These are phyloP conservation scores for Mermis nigrescens DNA, from an alignment of 2,888 invertebrate species.

Conservation along the genomic window DNA sequence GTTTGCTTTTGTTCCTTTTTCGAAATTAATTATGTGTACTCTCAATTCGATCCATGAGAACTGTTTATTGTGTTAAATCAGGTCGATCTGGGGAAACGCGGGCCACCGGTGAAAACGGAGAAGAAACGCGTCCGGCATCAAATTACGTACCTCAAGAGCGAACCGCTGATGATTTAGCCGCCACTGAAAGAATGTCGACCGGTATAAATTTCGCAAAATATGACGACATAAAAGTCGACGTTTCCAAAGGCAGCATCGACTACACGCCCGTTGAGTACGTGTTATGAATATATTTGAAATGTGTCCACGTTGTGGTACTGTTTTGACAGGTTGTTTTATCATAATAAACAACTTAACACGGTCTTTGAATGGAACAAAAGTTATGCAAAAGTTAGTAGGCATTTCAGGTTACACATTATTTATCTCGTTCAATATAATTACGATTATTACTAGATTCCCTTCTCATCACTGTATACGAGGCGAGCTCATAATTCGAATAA, in stretches of 20 bases:
- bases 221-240: conserved; percentile 33
- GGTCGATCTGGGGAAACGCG: background rate
- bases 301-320: too few species aligned
- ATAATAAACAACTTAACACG: too few species aligned
- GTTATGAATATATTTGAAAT: background rate
- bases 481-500: too few species aligned
- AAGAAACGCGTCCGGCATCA: background rate
- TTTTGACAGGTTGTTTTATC: too few species aligned
- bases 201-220: conserved; percentile 36
- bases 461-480: too few species aligned
- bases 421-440: too few species aligned
- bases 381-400: too few species aligned
- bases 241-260: conserved; percentile 9
- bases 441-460: too few species aligned
- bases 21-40: background rate
- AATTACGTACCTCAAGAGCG: conserved; percentile 6
- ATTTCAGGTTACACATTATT: too few species aligned
- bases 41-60: too few species aligned
- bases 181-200: conserved; percentile 23
- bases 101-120: background rate
- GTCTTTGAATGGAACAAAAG: too few species aligned
- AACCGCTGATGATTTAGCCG: conserved; percentile 30
- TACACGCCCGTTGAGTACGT: background rate
- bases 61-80: background rate
- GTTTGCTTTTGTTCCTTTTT: background rate